Evolutionary conservation across 2,888 invertebrate species (phyloP).

Genomic region (Phymatocera aterrima): DNA sequence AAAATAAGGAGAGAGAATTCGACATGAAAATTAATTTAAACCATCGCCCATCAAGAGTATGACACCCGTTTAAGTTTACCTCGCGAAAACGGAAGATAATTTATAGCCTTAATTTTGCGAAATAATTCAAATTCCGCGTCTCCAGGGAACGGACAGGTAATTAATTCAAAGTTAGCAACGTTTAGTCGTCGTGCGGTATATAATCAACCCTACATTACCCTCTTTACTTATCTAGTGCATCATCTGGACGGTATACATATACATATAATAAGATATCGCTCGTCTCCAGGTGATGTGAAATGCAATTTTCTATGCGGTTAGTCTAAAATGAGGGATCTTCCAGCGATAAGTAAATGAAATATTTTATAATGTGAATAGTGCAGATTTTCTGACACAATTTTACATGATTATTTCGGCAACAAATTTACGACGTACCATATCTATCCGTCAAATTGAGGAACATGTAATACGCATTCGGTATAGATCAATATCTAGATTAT

Average conservation of each 20-base stretch:
- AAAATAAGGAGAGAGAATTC: background rate
- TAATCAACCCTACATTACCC: background rate
- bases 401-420: too few relatives aligned
- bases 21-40: conserved; percentile 21
- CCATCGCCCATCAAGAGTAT: background rate
- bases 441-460: too few relatives aligned
- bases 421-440: too few relatives aligned
- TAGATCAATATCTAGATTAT: too few relatives aligned
- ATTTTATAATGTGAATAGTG: too few relatives aligned
- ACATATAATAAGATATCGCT: background rate
- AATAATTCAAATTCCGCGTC: conserved; percentile 42
- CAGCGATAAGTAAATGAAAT: too few relatives aligned
- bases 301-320: too few relatives aligned
- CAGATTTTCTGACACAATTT: too few relatives aligned
- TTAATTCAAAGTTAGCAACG: conserved; percentile 36
- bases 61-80: conserved; percentile 4
- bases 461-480: too few relatives aligned
- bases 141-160: background rate
- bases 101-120: conserved; percentile 28
- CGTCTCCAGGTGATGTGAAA: background rate
- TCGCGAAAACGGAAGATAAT: conserved; percentile 30
- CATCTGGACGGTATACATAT: background rate
- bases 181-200: conserved; percentile 9
- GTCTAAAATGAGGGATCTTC: too few relatives aligned
- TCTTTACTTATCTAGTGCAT: conserved; percentile 10